These are phyloP conservation scores for Prosopocoilus inquinatus DNA, from an alignment of 2,888 invertebrate species.

Conservation along the genomic window DNA sequence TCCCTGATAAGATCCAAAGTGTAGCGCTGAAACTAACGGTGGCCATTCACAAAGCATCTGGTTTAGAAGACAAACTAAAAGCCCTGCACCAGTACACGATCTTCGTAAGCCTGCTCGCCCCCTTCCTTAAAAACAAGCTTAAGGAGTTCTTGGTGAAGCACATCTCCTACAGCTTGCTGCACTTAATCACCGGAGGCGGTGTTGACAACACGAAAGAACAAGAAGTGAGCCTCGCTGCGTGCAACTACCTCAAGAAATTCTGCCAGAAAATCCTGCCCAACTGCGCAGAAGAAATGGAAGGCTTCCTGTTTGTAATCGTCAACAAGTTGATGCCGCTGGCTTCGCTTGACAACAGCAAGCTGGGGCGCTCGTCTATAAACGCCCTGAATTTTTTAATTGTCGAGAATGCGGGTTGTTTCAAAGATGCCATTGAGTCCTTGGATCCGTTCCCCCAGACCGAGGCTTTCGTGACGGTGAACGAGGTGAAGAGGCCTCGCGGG, in stretches of 20 bases:
- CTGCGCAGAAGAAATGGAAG: constrained; percentile 49
- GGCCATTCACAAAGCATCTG: constrained; percentile 51
- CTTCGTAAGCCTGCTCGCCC: constrained; percentile 52
- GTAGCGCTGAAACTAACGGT: constrained; percentile 55
- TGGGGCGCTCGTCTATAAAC: constrained; percentile 44
- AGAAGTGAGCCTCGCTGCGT: constrained; percentile 38
- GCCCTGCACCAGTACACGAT: constrained; percentile 58
- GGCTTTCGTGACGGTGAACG: constrained; percentile 42
- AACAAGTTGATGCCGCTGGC: constrained; percentile 54
- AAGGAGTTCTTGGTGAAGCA: constrained; percentile 59
- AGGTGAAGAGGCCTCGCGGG: constrained; percentile 40
- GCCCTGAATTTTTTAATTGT: constrained; percentile 57
- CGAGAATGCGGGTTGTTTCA: constrained; percentile 52
- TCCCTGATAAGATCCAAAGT: constrained; percentile 55
- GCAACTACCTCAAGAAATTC: constrained; percentile 51
- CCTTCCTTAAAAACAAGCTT: constrained; percentile 47
- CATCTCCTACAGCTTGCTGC: constrained; percentile 55
- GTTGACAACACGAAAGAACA: constrained; percentile 44
- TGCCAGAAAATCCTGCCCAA: constrained; percentile 50
- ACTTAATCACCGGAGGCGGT: constrained; percentile 44
- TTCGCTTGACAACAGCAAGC: constrained; percentile 45
- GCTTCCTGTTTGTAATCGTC: constrained; percentile 55
- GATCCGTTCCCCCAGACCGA: constrained; percentile 55
- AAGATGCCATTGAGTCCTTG: constrained; percentile 51
- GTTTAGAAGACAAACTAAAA: constrained; percentile 55